phyloP scores from a whole-genome alignment of 35 echinoderm and acorn worm genomes.

The Stichopus chloronotus region DNA sequence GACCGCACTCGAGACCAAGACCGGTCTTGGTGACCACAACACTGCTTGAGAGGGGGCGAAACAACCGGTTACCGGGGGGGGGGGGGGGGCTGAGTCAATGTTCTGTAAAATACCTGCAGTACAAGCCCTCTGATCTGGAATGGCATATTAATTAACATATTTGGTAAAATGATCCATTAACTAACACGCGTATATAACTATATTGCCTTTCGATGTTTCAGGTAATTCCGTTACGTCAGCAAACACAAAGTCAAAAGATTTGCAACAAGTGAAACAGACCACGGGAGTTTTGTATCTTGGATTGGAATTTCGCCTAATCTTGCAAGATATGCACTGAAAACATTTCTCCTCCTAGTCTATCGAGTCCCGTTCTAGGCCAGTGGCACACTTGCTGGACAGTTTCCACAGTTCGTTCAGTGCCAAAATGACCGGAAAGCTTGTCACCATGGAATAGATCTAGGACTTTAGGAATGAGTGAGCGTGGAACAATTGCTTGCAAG shows the following conservation, averaged over 20 bases:
- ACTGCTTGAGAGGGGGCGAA: no score
- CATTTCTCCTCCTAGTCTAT: constrained; percentile 4
- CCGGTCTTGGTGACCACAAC: no score
- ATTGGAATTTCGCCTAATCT: background rate
- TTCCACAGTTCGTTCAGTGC: background rate
- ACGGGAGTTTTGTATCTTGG: background rate
- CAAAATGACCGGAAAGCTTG: constrained; percentile 5
- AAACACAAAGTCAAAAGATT: background rate
- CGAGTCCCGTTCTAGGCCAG: constrained; percentile 5
- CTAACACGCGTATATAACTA: no score
- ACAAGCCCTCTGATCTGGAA: no score
- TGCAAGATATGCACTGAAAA: background rate
- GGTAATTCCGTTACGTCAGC: no score
- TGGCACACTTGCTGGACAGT: background rate
- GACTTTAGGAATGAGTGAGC: background rate
- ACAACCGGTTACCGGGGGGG: no score
- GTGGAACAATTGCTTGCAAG: background rate
- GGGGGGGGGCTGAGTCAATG: no score
- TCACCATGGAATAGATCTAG: constrained; percentile 11
- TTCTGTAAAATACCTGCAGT: no score
- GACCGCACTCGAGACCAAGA: no score
- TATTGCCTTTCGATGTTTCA: no score
- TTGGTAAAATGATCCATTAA: no score
- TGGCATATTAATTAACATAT: no score
- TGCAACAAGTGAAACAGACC: background rate